Evolutionary conservation across 2,888 invertebrate species (phyloP), one percentile per base, ranked within the genome.

Genomic region (Ecliptopera silaceata): DNA sequence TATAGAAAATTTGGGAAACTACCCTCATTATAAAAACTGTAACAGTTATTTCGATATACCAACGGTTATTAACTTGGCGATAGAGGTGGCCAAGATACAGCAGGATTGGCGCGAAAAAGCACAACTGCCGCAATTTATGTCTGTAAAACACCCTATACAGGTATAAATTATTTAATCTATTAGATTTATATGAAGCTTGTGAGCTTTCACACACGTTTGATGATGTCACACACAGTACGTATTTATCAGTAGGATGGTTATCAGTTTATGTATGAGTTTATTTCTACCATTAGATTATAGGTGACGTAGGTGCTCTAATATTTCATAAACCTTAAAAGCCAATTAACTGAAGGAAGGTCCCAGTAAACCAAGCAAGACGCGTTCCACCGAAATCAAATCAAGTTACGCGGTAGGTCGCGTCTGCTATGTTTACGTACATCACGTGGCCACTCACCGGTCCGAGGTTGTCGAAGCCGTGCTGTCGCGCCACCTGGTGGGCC

Each of bases 401-500:
- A 31, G 47, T 39, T 12, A 31, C 44, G 26, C 26, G 12, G 29
- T 6, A 12, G 13, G 26, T 47, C 46, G 26, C 26, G 36, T 29
- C 39, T 18, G 53, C 69, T 82, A 79, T 89, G 88, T 88, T 90
- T 89, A 88, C 87, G 69, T 82, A 75, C 70, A 82, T 88, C 90
- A 90, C 90, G 88, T 90, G 88, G 79, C 69, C 66, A 94, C 97
- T 95, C 89, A 99, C 99, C 94, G 97, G 95, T 82, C 98, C 97
- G 70, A 98, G 93, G 90, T 96, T 98, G 80, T 97, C 95, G 92
- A 99, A 99, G 79, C 99, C 99, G 85, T 98, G 96, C 77, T 96
- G 93, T 66, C 93, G 92, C 60, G 99, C 99, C 65, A 99, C 93
- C 68, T 93, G 86, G 80, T 95, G 95, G 48, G 97, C 99, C 75